A percentile compares a stretch with the other conserved stretches of the same genome.
Evolutionary conservation across 2,113 vertebrate genomes (phyloP).

Genomic region (Carassius carassius): DNA sequence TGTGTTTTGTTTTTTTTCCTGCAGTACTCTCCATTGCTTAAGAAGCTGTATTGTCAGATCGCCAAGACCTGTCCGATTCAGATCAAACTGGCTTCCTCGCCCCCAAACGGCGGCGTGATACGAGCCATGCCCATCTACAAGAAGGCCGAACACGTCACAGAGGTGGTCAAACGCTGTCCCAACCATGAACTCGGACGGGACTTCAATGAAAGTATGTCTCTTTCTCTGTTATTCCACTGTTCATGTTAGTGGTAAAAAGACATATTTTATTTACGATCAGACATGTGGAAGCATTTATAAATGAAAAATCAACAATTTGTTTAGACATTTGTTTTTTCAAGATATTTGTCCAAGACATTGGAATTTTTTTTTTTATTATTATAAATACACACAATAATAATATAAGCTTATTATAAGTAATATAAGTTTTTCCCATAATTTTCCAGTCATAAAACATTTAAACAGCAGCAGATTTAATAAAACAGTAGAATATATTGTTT

Average conservation of each 20-base stretch:
- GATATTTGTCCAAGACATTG: too few relatives aligned
- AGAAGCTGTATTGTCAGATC: conserved; percentile 99
- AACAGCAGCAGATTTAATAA: too few relatives aligned
- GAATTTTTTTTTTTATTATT: too few relatives aligned
- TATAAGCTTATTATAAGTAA: too few relatives aligned
- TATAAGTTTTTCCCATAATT: too few relatives aligned
- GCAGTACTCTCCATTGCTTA: conserved; percentile 94
- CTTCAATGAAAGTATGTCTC: conserved; percentile 89
- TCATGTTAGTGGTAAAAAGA: neutral
- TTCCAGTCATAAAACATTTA: too few relatives aligned
- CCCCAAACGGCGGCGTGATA: conserved; percentile 88
- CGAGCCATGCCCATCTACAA: conserved; percentile 98
- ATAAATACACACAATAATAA: too few relatives aligned
- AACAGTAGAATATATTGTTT: too few relatives aligned
- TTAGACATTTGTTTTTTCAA: too few relatives aligned
- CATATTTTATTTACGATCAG: neutral
- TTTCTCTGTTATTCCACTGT: neutral
- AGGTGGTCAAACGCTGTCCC: conserved; percentile 97
- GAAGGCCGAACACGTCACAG: conserved; percentile 96
- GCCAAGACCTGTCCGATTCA: conserved; percentile 98
- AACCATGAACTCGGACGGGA: conserved; percentile 96
- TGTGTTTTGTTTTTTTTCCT: neutral
- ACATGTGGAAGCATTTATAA: neutral
- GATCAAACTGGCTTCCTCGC: conserved; percentile 86
- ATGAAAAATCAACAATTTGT: neutral